Conservation (phyloP, 64 coral and sea anemone species). For the Acropora yongei region DNA sequence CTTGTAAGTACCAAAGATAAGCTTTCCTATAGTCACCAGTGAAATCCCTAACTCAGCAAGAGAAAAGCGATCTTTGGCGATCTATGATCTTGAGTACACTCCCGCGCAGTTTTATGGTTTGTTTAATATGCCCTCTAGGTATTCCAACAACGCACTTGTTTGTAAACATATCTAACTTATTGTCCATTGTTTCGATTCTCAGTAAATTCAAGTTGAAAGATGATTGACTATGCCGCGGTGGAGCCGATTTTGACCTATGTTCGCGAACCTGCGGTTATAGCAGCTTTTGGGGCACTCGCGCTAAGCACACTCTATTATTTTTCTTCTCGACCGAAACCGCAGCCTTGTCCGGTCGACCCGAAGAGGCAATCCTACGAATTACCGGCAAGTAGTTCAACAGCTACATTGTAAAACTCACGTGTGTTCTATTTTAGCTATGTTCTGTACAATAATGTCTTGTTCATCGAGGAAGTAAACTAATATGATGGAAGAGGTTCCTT, state of each 20-base stretch:
- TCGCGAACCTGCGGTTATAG: slow-evolving; percentile 71
- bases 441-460: too few species aligned
- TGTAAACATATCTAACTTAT: too few species aligned
- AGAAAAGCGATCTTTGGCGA: too few species aligned
- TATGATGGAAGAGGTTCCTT: too few species aligned
- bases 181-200: neutral
- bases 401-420: neutral
- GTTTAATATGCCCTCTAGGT: too few species aligned
- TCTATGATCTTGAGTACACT: too few species aligned
- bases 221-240: slow-evolving; percentile 72
- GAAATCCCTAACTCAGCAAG: too few species aligned
- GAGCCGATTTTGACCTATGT: slow-evolving; percentile 78
- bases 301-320: slow-evolving; percentile 57
- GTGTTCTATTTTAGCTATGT: too few species aligned
- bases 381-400: slow-evolving; percentile 53
- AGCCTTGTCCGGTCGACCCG: slow-evolving; percentile 78
- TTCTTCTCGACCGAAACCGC: slow-evolving; percentile 65
- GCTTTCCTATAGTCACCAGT: neutral
- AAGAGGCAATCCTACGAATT: slow-evolving; percentile 88
- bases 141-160: too few species aligned
- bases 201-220: neutral
- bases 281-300: slow-evolving; percentile 72
- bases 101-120: too few species aligned
- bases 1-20: neutral
- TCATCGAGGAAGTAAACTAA: too few species aligned